Conservation (phyloP, 1,140 invertebrate genomes). For the Bursaphelenchus mucronatus region DNA sequence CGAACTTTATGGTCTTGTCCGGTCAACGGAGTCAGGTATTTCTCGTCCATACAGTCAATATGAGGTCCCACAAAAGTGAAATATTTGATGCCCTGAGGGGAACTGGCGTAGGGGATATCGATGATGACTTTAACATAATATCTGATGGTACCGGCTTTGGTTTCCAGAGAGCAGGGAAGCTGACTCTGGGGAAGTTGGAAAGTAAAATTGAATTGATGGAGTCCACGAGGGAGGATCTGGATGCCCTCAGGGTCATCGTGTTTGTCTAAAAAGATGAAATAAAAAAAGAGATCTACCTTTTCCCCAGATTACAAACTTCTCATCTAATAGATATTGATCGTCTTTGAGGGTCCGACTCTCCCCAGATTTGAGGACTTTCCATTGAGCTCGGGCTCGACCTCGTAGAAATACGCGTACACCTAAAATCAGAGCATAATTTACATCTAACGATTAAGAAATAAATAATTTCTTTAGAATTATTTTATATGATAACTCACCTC, state of each 20-base stretch:
- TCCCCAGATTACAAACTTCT: slow-evolving; percentile 73
- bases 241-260: slow-evolving; percentile 38
- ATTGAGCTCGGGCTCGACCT: slow-evolving; percentile 76
- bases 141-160: slow-evolving; percentile 71
- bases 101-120: slow-evolving; percentile 77
- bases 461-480: neutral
- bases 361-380: slow-evolving; percentile 74
- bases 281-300: slow-evolving; percentile 67
- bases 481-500: slow-evolving; percentile 32
- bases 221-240: slow-evolving; percentile 68
- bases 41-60: slow-evolving; percentile 80
- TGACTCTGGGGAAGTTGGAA: slow-evolving; percentile 75
- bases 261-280: slow-evolving; percentile 40
- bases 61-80: slow-evolving; percentile 78
- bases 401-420: slow-evolving; percentile 72
- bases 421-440: slow-evolving; percentile 55
- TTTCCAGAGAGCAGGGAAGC: slow-evolving; percentile 76
- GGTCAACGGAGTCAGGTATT: slow-evolving; percentile 73
- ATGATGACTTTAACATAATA: slow-evolving; percentile 73
- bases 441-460: neutral
- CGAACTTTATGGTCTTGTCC: slow-evolving; percentile 70
- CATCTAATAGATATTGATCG: slow-evolving; percentile 77
- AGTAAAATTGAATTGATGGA: slow-evolving; percentile 73
- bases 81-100: slow-evolving; percentile 79
- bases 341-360: slow-evolving; percentile 75